phyloP scores from a whole-genome alignment of 2,113 vertebrate genomes.

The Emberiza fucata region DNA sequence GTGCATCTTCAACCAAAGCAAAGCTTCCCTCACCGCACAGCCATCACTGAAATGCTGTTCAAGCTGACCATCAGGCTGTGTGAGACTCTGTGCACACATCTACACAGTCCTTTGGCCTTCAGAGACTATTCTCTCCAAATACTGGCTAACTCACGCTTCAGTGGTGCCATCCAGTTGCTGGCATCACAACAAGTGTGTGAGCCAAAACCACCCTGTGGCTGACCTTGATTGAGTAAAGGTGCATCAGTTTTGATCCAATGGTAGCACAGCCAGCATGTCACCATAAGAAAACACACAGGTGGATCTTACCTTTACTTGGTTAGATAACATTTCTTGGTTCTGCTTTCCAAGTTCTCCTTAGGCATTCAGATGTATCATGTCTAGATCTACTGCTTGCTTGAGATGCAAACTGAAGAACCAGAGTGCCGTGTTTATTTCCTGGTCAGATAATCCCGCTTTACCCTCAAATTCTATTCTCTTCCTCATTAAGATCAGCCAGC shows the following conservation, averaged over 20 bases:
- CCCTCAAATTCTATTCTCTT: neutral
- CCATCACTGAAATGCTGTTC: neutral
- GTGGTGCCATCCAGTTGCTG: neutral
- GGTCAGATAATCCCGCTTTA: neutral
- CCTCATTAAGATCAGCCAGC: neutral
- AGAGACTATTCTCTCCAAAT: neutral
- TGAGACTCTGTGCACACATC: neutral
- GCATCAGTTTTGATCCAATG: rapidly evolving
- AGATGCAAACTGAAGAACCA: neutral
- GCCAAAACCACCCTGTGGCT: neutral
- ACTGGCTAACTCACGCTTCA: neutral
- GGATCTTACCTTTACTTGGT: neutral
- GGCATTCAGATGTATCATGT: neutral
- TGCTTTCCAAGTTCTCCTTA: neutral
- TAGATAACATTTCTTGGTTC: neutral
- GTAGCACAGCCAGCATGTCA: neutral
- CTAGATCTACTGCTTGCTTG: neutral
- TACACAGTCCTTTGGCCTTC: neutral
- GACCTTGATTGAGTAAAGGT: neutral
- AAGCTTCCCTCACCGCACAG: neutral
- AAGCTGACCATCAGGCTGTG: neutral
- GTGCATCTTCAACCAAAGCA: neutral
- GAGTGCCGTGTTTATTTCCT: neutral
- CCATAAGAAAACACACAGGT: neutral
- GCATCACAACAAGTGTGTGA: neutral